A percentile compares a stretch with the other conserved stretches of the same genome.
Conservation (phyloP, 2,113 vertebrate species). For the Mesitornis unicolor region DNA sequence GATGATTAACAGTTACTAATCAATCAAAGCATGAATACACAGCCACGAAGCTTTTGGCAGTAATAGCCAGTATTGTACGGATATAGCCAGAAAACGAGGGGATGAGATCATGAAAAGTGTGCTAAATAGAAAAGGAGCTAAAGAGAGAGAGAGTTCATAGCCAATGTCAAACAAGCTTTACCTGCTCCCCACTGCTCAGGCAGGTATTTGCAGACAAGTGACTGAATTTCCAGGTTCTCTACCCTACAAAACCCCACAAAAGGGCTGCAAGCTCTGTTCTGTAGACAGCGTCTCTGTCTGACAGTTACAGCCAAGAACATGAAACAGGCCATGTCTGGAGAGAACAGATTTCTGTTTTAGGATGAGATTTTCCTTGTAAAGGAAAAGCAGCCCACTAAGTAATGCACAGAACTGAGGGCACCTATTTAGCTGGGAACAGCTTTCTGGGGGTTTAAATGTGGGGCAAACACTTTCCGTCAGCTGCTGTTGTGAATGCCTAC, state of each 20-base stretch:
- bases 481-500: not conserved
- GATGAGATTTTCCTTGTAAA: not conserved
- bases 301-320: not conserved
- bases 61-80: not conserved
- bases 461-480: not conserved
- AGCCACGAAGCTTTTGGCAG: not conserved
- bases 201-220: not conserved
- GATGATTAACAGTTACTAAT: not conserved
- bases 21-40: not conserved
- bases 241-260: not conserved
- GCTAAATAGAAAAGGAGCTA: not conserved
- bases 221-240: not conserved
- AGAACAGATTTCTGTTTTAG: not conserved
- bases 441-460: not conserved
- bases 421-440: not conserved
- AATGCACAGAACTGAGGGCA: not conserved
- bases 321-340: not conserved
- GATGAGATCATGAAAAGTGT: not conserved
- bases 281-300: not conserved
- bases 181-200: not conserved
- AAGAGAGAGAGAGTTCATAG: not conserved
- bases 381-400: not conserved
- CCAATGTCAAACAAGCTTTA: not conserved
- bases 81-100: not conserved
- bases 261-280: not conserved